Percentiles rank a stretch among this genome's conserved stretches.
These are phyloP conservation scores for Pelosia muscerda DNA, from an alignment of 2,888 invertebrate genomes.

Conservation along the genomic window DNA sequence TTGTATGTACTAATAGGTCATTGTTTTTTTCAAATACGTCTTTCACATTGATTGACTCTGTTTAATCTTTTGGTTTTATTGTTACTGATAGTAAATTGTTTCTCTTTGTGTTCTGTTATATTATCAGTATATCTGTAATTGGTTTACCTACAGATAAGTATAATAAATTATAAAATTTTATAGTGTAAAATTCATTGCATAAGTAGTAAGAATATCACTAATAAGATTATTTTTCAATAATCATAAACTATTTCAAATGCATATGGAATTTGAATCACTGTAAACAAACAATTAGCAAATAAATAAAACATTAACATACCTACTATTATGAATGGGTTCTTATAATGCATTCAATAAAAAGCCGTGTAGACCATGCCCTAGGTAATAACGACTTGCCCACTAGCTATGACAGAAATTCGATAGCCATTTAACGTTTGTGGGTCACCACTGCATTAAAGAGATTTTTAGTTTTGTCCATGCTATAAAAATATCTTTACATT, in stretches of 20 bases:
- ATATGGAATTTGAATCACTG: background rate
- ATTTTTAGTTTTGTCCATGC: slow-evolving; percentile 58
- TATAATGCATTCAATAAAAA: slow-evolving; percentile 53
- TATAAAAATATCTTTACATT: slow-evolving; percentile 18
- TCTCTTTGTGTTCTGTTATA: background rate
- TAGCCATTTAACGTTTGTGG: slow-evolving; percentile 74
- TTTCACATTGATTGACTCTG: slow-evolving; percentile 24
- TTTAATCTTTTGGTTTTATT: slow-evolving; percentile 16
- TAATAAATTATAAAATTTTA: background rate
- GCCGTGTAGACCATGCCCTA: slow-evolving; percentile 57
- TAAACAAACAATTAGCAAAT: background rate
- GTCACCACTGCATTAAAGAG: slow-evolving; percentile 62
- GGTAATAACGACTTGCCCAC: slow-evolving; percentile 64
- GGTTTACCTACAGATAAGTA: background rate
- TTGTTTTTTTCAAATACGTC: slow-evolving; percentile 29
- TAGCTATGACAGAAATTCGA: slow-evolving; percentile 72
- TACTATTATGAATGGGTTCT: background rate
- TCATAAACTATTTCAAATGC: background rate
- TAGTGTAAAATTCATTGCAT: background rate
- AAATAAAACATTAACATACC: background rate
- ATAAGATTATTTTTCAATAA: background rate
- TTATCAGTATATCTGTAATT: background rate
- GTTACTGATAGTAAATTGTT: background rate
- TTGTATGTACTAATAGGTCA: slow-evolving; percentile 34
- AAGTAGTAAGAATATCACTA: background rate